These are phyloP conservation scores for Rhagoletis zephyria DNA, from an alignment of 1,140 invertebrate species.

Conservation along the genomic window DNA sequence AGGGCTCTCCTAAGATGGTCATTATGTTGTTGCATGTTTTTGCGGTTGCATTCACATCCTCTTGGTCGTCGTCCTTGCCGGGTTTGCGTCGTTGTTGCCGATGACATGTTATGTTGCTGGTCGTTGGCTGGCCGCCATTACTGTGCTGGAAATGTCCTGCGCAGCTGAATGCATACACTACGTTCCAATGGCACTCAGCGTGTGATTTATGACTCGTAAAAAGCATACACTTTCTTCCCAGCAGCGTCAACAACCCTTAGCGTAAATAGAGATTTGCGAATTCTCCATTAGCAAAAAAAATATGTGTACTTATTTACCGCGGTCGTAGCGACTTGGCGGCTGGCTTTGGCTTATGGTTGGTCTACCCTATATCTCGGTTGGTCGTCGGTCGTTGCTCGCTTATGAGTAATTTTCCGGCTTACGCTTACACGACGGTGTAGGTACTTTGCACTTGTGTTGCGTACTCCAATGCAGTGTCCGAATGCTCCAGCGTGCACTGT, in stretches of 20 bases:
- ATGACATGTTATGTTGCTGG: not conserved
- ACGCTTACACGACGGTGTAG: not conserved
- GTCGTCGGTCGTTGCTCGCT: slow-evolving; percentile 21
- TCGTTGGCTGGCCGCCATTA: slow-evolving; percentile 17
- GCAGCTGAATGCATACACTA: not conserved
- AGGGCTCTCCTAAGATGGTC: not conserved
- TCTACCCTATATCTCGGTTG: not conserved
- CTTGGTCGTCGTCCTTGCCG: not conserved
- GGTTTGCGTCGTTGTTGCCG: not conserved
- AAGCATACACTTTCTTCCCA: slow-evolving; percentile 2
- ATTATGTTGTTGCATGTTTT: not conserved
- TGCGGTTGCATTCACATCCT: slow-evolving; percentile 12
- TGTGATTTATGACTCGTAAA: slow-evolving; percentile 1
- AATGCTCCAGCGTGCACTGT: too few relatives aligned
- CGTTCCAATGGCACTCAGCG: not conserved
- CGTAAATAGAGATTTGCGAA: not conserved
- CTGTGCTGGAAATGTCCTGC: slow-evolving; percentile 24
- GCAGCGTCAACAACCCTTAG: slow-evolving; percentile 30
- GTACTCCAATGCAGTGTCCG: not conserved
- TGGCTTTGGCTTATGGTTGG: not conserved
- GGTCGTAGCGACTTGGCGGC: slow-evolving; percentile 3
- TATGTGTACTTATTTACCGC: not conserved
- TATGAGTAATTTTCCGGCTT: slow-evolving; percentile 30
- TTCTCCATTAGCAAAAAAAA: not conserved
- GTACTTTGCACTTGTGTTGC: not conserved